Evolutionary conservation across 2,113 vertebrate species (phyloP), one percentile per base, ranked within the genome.

Genomic region (Rhinichthys klamathensis): DNA sequence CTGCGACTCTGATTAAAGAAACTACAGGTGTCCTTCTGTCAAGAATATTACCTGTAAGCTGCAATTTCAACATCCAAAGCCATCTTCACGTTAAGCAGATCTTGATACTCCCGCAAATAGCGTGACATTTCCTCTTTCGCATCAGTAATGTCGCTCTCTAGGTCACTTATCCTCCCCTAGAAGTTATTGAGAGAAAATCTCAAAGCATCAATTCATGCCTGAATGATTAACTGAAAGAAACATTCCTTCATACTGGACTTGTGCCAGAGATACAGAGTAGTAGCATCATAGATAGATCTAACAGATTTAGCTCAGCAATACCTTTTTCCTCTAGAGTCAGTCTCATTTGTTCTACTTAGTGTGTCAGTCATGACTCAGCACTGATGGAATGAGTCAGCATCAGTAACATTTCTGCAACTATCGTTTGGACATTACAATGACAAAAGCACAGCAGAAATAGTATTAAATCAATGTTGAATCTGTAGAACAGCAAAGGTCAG

Each of bases 21-120:
- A 79, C 49, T 49, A 6, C 61, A 74, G 21, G 32, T 15, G 27
- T 61, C 0, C 56, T 35, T 15, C 3, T 61, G 11, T 81, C 4
- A 60, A 7, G 85, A 7, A 75, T 87, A 89, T 70, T 95, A 98
- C 98, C 97, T 96, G 95, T 99, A 99, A 54, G 98, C 97, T 23
- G 97, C 96, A 86, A 99, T 99, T 90, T 99, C 98, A 0, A 99
- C 98, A 90, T 99, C 97, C 67, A 99, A 95, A 16, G 97, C 98
- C 98, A 99, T 99, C 93, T 99, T 99, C 84, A 99, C 97, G 0
- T 98, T 99, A 79, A 99, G 97, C 73, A 99, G 94, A 90, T 99
- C 98, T 87, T 99, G 98, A 91, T 99, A 99, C 82, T 99, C 97
- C 89, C 96, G 95, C 91, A 98, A 93, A 90, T 99, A 98, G 16